Evolutionary conservation across 2,113 vertebrate species (phyloP), one percentile per base, ranked within the genome.

Genomic region (Malurus melanocephalus): DNA sequence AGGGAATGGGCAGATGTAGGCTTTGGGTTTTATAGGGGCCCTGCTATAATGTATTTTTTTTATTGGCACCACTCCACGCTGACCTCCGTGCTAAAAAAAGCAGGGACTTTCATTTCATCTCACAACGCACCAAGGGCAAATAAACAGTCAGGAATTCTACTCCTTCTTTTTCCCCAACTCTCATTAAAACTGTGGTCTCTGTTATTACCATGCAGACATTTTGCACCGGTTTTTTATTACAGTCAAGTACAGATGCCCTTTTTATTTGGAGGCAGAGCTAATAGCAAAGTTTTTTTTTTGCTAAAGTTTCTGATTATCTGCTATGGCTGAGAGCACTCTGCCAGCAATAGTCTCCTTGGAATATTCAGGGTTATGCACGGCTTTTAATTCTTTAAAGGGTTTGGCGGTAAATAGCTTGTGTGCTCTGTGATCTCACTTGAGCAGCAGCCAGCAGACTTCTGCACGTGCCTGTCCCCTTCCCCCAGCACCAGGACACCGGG

Each of bases 321-420:
- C 64, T 76, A 14, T 46, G 75, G 62, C 43, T 95, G 81, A 89
- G n/a, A 94, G 73, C 83, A 74, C n/a, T 89, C 87, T 85, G 83
- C 65, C 61, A 81, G 40, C 52, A 74, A 35, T 9, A 60, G 56
- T 33, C 62, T 87, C 87, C 78, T 89, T 79, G 85, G 85, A 80
- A 57, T 87, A 84, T 40, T 72, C 64, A 77, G 89, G 81, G 48
- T 85, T 92, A 84, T 55, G 81, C 38, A 73, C 24, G 72, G 80
- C 69, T 93, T 90, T 90, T 90, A 92, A 88, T 88, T 88, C 84
- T 81, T 84, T 72, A 57, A 90, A 65, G 71, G 61, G 35, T 71
- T 76, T 65, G 30, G 55, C 8, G 4, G 61, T 72, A 93, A 92
- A 78, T 75, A 76, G 40, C 38, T 76, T 51, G 23, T 65, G 80